These are phyloP conservation scores for Platyscapa corneri DNA, from an alignment of 1,140 invertebrate species.

Conservation along the genomic window DNA sequence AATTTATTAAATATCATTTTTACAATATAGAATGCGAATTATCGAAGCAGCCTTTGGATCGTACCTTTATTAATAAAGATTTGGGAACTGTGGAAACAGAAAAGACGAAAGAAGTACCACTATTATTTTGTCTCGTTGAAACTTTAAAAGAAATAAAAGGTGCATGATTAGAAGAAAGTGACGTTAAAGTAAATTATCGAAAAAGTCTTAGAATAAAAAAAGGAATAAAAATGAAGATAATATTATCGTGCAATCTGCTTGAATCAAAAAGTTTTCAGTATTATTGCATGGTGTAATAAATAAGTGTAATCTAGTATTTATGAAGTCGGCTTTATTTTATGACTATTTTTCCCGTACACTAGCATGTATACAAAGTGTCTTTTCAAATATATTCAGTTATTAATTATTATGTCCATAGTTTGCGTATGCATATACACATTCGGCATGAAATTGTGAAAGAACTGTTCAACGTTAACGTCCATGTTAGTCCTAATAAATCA, in stretches of 20 bases:
- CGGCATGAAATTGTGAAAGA: background rate
- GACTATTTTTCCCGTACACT: constrained; percentile 45
- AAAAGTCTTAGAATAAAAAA: background rate
- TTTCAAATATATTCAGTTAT: constrained; percentile 22
- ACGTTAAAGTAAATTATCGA: background rate
- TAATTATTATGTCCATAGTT: background rate
- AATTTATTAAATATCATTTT: constrained; percentile 49
- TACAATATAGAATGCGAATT: constrained; percentile 67
- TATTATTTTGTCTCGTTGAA: constrained; percentile 68
- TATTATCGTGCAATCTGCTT: background rate
- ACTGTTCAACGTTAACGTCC: constrained; percentile 16
- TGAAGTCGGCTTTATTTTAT: constrained; percentile 42
- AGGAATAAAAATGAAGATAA: background rate
- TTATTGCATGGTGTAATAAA: constrained; percentile 29
- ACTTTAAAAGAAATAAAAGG: constrained; percentile 65
- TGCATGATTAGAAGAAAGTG: constrained; percentile 40
- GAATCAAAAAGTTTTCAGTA: constrained; percentile 7
- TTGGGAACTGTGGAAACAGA: constrained; percentile 67
- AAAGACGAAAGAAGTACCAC: constrained; percentile 64
- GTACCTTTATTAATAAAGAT: constrained; percentile 64
- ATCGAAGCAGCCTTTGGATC: constrained; percentile 67
- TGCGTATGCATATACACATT: constrained; percentile 7
- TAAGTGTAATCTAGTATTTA: constrained; percentile 33
- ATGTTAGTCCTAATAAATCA: constrained; percentile 31
- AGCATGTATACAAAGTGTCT: constrained; percentile 36